Evolutionary conservation across 2,888 invertebrate species (phyloP).

Genomic region (Thymelicus lineola): DNA sequence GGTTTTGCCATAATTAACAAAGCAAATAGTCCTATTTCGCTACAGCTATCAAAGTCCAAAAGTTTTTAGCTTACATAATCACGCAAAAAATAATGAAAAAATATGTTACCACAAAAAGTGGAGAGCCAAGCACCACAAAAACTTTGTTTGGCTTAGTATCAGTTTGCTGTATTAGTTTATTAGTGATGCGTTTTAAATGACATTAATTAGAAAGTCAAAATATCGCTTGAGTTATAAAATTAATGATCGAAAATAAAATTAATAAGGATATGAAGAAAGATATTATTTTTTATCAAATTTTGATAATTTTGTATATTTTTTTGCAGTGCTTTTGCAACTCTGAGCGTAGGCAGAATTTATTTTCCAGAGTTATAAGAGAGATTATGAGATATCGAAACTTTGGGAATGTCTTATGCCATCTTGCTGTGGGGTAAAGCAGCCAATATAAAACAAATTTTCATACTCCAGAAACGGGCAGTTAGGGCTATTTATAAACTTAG

Average conservation of each 20-base stretch:
- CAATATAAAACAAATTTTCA: too few species aligned
- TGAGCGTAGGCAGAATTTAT: too few species aligned
- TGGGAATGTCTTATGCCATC: too few species aligned
- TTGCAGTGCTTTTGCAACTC: too few species aligned
- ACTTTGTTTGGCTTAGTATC: conserved; percentile 32
- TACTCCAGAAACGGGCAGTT: too few species aligned
- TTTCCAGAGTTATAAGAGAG: too few species aligned
- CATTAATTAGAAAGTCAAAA: conserved; percentile 45
- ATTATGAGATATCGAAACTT: too few species aligned
- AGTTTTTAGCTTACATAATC: conserved; percentile 1
- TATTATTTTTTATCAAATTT: too few species aligned
- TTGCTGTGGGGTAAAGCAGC: too few species aligned
- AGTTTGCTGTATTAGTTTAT: conserved; percentile 39
- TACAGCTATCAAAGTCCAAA: conserved; percentile 14
- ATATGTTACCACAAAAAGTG: conserved; percentile 26
- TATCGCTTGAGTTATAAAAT: conserved; percentile 39
- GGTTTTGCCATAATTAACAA: conserved; percentile 3
- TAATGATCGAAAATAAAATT: conserved; percentile 39
- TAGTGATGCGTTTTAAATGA: conserved; percentile 41
- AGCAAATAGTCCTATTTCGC: conserved; percentile 9
- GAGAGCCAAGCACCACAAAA: conserved; percentile 20
- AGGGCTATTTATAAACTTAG: too few species aligned
- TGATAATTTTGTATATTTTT: too few species aligned
- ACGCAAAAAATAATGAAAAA: conserved; percentile 19
- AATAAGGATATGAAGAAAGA: conserved; percentile 13